Conservation (phyloP, 2,113 vertebrate species). For the Phyllopteryx taeniolatus region DNA sequence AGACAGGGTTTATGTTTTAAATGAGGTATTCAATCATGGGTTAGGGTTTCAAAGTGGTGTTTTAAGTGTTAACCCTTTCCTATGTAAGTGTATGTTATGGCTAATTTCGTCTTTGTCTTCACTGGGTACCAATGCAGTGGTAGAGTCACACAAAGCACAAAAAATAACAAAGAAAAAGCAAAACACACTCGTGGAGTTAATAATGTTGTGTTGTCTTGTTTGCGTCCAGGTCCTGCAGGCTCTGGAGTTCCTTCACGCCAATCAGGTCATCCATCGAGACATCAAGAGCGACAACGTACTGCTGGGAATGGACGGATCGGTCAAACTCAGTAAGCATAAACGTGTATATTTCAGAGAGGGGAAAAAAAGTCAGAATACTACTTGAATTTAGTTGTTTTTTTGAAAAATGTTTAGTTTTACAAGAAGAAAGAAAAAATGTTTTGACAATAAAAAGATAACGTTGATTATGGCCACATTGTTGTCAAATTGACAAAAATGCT, state of each 20-base stretch:
- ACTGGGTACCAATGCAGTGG: too few relatives aligned
- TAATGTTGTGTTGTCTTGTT: neutral
- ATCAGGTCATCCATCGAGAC: conserved; percentile 98
- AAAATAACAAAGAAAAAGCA: neutral
- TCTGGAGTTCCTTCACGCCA: conserved; percentile 91
- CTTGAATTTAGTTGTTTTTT: neutral
- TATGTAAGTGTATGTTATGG: too few relatives aligned
- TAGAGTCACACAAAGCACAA: neutral
- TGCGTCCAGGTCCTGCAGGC: conserved; percentile 87
- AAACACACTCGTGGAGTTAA: neutral
- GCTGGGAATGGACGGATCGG: conserved; percentile 96
- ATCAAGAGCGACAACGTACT: conserved; percentile 98
- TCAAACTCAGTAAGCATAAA: conserved; percentile 89
- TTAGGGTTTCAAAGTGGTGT: too few relatives aligned
- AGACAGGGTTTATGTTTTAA: too few relatives aligned
- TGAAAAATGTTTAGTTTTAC: too few relatives aligned
- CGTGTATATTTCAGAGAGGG: neutral
- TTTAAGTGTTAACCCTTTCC: too few relatives aligned
- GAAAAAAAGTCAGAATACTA: neutral
- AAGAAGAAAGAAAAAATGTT: too few relatives aligned
- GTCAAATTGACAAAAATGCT: too few relatives aligned
- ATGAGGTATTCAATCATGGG: too few relatives aligned
- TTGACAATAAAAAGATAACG: too few relatives aligned
- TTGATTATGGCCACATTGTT: too few relatives aligned
- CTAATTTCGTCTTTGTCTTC: too few relatives aligned